A percentile compares a stretch with the other conserved stretches of the same genome.
phyloP scores from a whole-genome alignment of 2,113 vertebrate species.

The Lophotis ruficrista region DNA sequence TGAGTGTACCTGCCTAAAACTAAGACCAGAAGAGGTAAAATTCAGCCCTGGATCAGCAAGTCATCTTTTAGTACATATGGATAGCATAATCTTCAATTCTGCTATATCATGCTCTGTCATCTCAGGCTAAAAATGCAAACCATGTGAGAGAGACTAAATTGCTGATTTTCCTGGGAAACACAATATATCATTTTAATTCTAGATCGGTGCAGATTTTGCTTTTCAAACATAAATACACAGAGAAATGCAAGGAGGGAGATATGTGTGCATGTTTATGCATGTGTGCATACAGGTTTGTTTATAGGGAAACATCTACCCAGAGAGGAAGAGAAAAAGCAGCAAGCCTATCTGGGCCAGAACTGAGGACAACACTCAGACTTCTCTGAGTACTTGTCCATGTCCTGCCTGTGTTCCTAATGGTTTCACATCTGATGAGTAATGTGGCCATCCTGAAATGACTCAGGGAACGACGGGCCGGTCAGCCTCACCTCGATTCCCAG shows the following conservation, averaged over 20 bases:
- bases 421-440: neutral
- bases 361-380: neutral
- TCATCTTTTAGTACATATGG: neutral
- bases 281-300: fast-evolving
- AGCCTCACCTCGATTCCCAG: neutral
- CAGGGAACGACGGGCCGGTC: neutral
- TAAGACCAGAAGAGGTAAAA: neutral
- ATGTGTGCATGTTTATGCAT: neutral
- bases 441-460: neutral
- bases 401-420: neutral
- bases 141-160: neutral
- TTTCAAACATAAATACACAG: neutral
- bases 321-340: neutral
- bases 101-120: neutral
- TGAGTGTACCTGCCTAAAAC: neutral
- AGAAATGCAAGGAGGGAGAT: fast-evolving
- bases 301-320: neutral
- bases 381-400: neutral
- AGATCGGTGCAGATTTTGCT: neutral
- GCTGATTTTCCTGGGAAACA: neutral
- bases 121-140: neutral
- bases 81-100: neutral
- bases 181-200: neutral
- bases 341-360: neutral
- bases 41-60: neutral